Base-by-base conservation (phyloP, 2,888 invertebrate species). In the Xanthia icteritia region DNA sequence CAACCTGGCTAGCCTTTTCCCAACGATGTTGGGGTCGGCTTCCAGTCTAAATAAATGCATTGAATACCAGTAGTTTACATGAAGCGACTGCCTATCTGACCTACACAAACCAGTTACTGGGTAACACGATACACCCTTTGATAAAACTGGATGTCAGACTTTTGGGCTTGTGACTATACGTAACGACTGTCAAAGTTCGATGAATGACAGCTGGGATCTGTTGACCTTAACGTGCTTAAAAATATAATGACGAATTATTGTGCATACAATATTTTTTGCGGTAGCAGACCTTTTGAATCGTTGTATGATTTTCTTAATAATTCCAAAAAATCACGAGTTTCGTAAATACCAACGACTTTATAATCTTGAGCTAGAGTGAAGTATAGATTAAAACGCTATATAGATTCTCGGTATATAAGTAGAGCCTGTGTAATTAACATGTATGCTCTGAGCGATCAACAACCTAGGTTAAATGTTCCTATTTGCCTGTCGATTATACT, bases 401-500 rank as follows among this genome's bases (percentile, higher is more conserved):
- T 45, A 82, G 51, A 48, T 51, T n/a, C 48, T 42, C 13, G 23
- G 39, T 60, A 69, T 39, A 48, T 27, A 54, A 74, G 51, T 58
- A 65, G 42, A 58, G 23, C 61, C 6, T 20, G 51, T 58, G 60
- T 65, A 83, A 82, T 82, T 79, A 82, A 72, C 79, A 45, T 75
- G 71, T 79, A 51, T 60, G 51, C 42, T 48, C 36, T 27, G 51
- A 82, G 48, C 75, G 65, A 79, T 74, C 58, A 74, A 42, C 79
- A 58, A 79, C 61, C 71, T 36, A 51, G 36, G 71, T 69, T 77
- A 72, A 77, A 56, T 67, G n/a, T 23, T 60, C 8, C 45, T 68
- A 64, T 69, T 82, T 81, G 60, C 77, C 58, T 17, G 60, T 76
- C 79, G 13, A 65, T 60, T 73, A 54, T 27, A 61, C 42, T 69